Conservation (phyloP, 2,797 vertebrate genomes). For the Chloroceryle amazona region DNA sequence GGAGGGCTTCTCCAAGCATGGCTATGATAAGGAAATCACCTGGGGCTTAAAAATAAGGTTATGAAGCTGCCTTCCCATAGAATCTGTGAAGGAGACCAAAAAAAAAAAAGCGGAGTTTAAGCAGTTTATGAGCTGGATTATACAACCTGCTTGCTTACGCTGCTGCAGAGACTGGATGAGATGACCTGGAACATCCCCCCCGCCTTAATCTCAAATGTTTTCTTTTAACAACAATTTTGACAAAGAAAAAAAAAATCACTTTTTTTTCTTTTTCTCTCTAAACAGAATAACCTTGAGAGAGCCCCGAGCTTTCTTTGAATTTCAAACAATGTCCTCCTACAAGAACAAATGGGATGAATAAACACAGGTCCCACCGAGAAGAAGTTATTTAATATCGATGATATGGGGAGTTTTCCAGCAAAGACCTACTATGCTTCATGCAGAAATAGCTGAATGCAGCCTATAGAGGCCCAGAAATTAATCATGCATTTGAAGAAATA, state of each 20-base stretch:
- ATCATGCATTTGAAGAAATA: not conserved
- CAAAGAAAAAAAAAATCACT: not conserved
- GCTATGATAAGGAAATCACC: not conserved
- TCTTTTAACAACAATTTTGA: not conserved
- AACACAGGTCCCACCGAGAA: not conserved
- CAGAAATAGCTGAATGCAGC: not conserved
- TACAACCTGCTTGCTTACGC: not conserved
- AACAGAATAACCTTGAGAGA: not conserved
- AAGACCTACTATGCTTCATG: not conserved
- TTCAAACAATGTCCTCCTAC: not conserved
- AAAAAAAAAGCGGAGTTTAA: not conserved
- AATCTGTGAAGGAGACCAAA: not conserved
- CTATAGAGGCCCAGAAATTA: conserved; percentile 9
- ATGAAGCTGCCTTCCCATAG: not conserved
- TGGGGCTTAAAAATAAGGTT: not conserved
- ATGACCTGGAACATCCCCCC: not conserved
- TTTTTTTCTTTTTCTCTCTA: not conserved
- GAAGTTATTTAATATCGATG: not conserved
- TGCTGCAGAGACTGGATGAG: not conserved
- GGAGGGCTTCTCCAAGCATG: not conserved
- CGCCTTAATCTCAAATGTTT: not conserved
- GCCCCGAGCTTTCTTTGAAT: not conserved
- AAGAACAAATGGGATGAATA: not conserved
- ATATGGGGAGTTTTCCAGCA: not conserved
- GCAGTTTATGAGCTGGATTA: not conserved